Evolutionary conservation across 1,140 invertebrate genomes (phyloP).

Genomic region (Pogonus chalceus): DNA sequence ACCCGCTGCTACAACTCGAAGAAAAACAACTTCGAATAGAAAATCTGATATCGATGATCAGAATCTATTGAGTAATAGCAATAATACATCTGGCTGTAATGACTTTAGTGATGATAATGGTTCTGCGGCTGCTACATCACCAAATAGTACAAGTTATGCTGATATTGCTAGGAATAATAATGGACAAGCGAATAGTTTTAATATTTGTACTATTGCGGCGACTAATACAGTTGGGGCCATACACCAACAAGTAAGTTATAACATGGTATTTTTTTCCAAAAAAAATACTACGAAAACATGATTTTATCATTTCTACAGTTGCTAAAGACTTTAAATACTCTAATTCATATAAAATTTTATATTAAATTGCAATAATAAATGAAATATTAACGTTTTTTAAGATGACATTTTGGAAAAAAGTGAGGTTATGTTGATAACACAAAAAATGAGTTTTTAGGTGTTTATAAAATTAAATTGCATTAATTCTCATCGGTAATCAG

Average conservation of each 20-base stretch:
- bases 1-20: slow-evolving; percentile 43
- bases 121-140: neutral
- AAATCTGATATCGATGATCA: slow-evolving; percentile 19
- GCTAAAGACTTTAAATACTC: too few relatives aligned
- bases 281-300: slow-evolving; percentile 11
- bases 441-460: too few relatives aligned
- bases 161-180: slow-evolving; percentile 53
- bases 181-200: neutral
- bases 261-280: slow-evolving; percentile 8
- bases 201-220: slow-evolving; percentile 25
- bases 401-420: too few relatives aligned
- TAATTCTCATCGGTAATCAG: too few relatives aligned
- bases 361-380: too few relatives aligned
- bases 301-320: neutral
- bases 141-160: slow-evolving; percentile 56
- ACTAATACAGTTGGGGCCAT: slow-evolving; percentile 6
- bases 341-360: too few relatives aligned
- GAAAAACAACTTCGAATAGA: slow-evolving; percentile 24
- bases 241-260: slow-evolving; percentile 12
- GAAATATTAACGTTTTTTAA: too few relatives aligned
- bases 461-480: too few relatives aligned
- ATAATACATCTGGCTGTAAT: slow-evolving; percentile 17
- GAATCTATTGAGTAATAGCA: slow-evolving; percentile 32
- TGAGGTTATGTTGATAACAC: too few relatives aligned
- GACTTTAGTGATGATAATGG: slow-evolving; percentile 31